Percentiles rank a stretch among this genome's conserved stretches.
phyloP scores from a whole-genome alignment of 2,113 vertebrate species.

The Oriolus oriolus region DNA sequence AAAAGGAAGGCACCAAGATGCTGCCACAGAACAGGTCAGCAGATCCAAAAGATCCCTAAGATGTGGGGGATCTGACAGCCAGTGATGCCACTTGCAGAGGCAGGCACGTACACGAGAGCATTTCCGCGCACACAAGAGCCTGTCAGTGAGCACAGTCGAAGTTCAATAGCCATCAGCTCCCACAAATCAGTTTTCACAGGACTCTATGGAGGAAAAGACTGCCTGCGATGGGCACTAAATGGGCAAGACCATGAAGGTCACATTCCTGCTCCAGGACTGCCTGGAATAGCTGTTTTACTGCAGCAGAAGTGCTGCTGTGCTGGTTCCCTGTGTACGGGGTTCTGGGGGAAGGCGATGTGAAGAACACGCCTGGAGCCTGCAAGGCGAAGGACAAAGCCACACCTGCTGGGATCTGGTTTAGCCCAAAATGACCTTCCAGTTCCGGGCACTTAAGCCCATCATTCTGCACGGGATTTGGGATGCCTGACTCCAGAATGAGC shows the following conservation, averaged over 20 bases:
- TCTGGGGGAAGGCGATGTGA: not conserved
- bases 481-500: not conserved
- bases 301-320: not conserved
- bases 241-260: not conserved
- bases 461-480: not conserved
- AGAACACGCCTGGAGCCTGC: not conserved
- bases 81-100: not conserved
- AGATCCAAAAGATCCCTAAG: not conserved
- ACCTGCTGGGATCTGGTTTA: not conserved
- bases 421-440: not conserved
- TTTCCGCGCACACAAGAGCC: not conserved
- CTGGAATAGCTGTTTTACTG: not conserved
- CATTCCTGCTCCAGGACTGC: not conserved
- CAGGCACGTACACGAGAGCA: accelerated
- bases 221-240: not conserved
- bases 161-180: not conserved
- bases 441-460: not conserved
- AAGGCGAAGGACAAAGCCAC: not conserved
- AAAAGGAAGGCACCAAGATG: not conserved
- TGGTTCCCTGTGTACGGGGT: accelerated
- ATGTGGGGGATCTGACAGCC: not conserved
- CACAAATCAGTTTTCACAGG: not conserved
- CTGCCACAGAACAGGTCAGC: not conserved
- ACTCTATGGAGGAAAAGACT: not conserved
- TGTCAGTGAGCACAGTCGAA: not conserved